Conservation (phyloP, 2,888 invertebrate genomes). For the Phengaris alcon region DNA sequence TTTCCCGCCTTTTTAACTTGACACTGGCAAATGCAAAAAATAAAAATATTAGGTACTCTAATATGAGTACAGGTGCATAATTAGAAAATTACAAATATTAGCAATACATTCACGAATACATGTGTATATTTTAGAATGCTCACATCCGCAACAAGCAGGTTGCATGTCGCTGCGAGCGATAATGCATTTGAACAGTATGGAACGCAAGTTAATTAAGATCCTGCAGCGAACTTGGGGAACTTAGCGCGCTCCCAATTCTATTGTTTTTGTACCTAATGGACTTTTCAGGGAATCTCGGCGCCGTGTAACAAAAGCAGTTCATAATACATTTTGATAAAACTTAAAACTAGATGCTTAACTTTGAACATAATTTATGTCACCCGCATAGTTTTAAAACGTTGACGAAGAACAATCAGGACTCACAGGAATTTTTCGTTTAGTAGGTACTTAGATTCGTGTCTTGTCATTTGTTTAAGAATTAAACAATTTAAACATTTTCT, state of each 20-base stretch:
- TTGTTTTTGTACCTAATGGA: constrained; percentile 24
- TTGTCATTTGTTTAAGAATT: no score
- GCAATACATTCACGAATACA: neutral
- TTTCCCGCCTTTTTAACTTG: no score
- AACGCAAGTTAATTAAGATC: constrained; percentile 22
- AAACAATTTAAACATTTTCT: no score
- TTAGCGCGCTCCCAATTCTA: constrained; percentile 3
- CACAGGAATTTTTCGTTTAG: neutral
- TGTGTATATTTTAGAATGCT: neutral
- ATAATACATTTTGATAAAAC: neutral
- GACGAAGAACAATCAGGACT: neutral
- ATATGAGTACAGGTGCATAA: no score
- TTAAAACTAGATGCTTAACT: neutral
- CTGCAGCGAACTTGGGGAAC: constrained; percentile 13
- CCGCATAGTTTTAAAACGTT: neutral
- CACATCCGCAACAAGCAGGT: neutral
- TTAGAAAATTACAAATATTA: no score
- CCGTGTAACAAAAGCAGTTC: neutral
- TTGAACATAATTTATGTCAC: neutral
- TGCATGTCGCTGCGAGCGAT: neutral
- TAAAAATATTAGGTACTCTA: no score
- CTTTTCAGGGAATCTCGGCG: neutral
- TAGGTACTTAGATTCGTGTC: no score
- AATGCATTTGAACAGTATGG: constrained; percentile 25
- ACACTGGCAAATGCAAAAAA: no score